phyloP scores from a whole-genome alignment of 2,113 vertebrate genomes.

The Cardinalis cardinalis region DNA sequence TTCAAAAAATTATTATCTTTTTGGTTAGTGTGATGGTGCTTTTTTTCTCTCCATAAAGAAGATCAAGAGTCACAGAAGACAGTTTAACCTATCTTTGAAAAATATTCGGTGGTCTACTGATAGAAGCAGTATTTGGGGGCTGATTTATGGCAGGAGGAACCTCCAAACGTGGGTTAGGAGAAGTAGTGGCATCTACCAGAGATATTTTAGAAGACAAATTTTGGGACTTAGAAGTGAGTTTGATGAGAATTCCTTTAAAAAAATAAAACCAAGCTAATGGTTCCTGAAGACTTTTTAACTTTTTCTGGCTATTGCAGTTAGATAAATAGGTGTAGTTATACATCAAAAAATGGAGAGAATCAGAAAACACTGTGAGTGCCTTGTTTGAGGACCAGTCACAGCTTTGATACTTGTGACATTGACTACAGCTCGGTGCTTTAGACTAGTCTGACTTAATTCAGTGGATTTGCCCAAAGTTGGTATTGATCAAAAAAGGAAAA shows the following conservation, averaged over 20 bases:
- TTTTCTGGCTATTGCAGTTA: background rate
- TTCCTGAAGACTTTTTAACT: background rate
- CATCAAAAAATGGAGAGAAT: background rate
- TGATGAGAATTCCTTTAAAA: background rate
- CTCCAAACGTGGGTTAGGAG: background rate
- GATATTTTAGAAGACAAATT: background rate
- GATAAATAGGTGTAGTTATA: background rate
- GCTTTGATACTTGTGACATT: background rate
- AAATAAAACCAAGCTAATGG: background rate
- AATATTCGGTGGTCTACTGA: background rate
- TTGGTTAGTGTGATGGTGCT: background rate
- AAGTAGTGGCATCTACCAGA: background rate
- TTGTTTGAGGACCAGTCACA: background rate
- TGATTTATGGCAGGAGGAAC: background rate
- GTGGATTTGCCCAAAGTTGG: background rate
- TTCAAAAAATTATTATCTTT: background rate
- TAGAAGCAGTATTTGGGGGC: background rate
- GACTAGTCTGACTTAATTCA: background rate
- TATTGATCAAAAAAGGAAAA: background rate
- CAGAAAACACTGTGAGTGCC: background rate
- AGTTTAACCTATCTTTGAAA: background rate
- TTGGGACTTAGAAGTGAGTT: background rate
- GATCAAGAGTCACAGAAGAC: background rate
- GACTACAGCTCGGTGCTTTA: background rate
- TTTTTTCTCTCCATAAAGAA: background rate